phyloP scores from a whole-genome alignment of 2,888 invertebrate species.

The Odontothrips loti region DNA sequence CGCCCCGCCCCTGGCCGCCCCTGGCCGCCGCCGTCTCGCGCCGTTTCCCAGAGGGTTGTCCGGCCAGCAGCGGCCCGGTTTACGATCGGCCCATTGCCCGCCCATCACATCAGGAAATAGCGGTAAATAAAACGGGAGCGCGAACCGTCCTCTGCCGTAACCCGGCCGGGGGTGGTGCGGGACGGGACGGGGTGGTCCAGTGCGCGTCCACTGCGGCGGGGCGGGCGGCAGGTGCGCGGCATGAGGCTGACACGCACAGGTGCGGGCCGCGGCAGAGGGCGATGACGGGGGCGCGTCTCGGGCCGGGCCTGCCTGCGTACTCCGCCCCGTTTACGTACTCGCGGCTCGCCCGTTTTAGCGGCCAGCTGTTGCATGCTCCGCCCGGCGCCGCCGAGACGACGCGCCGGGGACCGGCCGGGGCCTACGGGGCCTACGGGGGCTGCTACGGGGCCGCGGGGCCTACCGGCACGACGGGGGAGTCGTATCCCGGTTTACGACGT shows the following conservation, averaged over 20 bases:
- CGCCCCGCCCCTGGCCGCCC: not conserved
- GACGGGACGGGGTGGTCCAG: not conserved
- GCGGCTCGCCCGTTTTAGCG: slow-evolving; percentile 8
- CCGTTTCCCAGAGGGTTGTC: slow-evolving; percentile 8
- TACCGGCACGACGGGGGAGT: not conserved
- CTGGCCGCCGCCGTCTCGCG: not conserved
- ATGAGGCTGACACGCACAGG: no score
- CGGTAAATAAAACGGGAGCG: slow-evolving; percentile 8
- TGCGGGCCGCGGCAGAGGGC: not conserved
- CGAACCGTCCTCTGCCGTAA: not conserved
- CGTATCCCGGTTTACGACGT: slow-evolving; percentile 24
- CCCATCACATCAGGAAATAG: slow-evolving; percentile 26
- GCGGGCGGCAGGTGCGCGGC: not conserved
- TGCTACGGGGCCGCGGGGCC: no score
- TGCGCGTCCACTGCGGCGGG: not conserved
- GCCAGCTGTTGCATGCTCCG: slow-evolving; percentile 2
- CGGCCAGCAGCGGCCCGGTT: not conserved
- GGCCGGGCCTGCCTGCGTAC: not conserved
- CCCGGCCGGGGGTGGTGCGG: not conserved
- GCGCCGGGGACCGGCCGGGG: not conserved
- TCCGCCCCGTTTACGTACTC: not conserved
- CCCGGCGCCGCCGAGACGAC: no score
- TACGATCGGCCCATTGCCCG: slow-evolving; percentile 12
- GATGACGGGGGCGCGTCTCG: not conserved
- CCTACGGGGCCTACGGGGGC: not conserved